A percentile compares a stretch with the other conserved stretches of the same genome.
Evolutionary conservation across 2,113 vertebrate species (phyloP).

Genomic region (Crotalus viridis): DNA sequence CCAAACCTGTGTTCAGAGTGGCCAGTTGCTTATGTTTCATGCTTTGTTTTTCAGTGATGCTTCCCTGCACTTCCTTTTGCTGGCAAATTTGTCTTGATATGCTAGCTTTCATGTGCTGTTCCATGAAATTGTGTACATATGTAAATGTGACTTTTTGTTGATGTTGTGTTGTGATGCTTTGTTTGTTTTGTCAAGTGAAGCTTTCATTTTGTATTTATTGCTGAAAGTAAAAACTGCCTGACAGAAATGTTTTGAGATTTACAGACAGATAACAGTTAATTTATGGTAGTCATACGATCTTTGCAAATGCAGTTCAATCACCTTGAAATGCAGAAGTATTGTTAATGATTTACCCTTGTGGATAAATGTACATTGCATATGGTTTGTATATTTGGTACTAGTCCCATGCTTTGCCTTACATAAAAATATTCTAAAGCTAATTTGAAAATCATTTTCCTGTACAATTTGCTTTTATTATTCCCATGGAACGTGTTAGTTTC

Average conservation of each 20-base stretch:
- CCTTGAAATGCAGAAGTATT: neutral
- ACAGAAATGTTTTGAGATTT: accelerated
- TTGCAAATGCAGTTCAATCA: neutral
- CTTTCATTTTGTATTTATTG: accelerated
- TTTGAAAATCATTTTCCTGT: neutral
- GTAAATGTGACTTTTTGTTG: neutral
- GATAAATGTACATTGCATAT: neutral
- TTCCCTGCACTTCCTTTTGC: accelerated
- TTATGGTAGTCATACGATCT: neutral
- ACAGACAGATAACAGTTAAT: neutral
- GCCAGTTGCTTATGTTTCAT: neutral
- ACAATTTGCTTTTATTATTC: neutral
- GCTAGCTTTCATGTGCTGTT: neutral
- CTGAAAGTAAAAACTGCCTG: neutral
- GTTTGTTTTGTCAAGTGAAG: accelerated
- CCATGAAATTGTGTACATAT: accelerated
- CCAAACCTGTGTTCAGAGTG: accelerated
- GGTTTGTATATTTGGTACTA: neutral
- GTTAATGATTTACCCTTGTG: neutral
- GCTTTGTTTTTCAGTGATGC: neutral
- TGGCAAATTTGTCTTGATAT: neutral
- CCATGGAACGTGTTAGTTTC: neutral
- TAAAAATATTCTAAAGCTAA: neutral
- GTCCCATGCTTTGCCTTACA: neutral
- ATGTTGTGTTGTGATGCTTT: neutral